Evolutionary conservation across 1,140 invertebrate genomes (phyloP).

Genomic region (Drosophila subpulchrella): DNA sequence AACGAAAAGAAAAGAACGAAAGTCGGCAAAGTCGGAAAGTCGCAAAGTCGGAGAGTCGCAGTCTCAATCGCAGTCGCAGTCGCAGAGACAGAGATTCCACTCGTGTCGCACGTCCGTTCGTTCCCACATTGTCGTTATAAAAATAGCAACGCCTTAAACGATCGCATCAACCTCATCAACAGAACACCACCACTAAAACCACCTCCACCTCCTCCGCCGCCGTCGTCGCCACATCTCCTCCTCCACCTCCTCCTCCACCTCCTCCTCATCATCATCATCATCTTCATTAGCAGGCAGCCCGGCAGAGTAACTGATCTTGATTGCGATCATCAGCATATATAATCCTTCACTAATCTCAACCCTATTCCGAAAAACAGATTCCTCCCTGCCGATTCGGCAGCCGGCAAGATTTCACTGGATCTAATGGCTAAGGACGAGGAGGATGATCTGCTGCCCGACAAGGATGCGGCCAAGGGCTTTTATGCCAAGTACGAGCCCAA

Average conservation of each 20-base stretch:
- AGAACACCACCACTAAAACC: slow-evolving; percentile 4
- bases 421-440: slow-evolving; percentile 90
- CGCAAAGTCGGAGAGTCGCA: slow-evolving; percentile 34
- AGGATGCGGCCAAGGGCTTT: slow-evolving; percentile 96
- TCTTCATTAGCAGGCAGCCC: slow-evolving; percentile 3
- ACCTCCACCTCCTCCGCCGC: not conserved
- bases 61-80: slow-evolving; percentile 14
- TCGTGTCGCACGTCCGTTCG: slow-evolving; percentile 46
- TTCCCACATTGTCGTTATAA: slow-evolving; percentile 53
- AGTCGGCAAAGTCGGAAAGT: slow-evolving; percentile 21
- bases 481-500: slow-evolving; percentile 99
- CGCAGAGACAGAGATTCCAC: slow-evolving; percentile 50
- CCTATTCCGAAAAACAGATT: slow-evolving; percentile 7
- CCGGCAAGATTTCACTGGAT: slow-evolving; percentile 81
- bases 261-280: slow-evolving; percentile 9
- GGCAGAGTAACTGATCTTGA: slow-evolving; percentile 39
- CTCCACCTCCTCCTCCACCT: not conserved
- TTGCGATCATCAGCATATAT: slow-evolving; percentile 15
- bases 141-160: slow-evolving; percentile 66
- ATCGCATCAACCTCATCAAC: slow-evolving; percentile 33
- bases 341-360: slow-evolving; percentile 7
- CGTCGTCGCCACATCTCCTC: not conserved
- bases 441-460: slow-evolving; percentile 93
- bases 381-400: slow-evolving; percentile 4
- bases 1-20: slow-evolving; percentile 12